Conservation (phyloP, 2,797 vertebrate genomes). For the Ptychobarbus kaznakovi region DNA sequence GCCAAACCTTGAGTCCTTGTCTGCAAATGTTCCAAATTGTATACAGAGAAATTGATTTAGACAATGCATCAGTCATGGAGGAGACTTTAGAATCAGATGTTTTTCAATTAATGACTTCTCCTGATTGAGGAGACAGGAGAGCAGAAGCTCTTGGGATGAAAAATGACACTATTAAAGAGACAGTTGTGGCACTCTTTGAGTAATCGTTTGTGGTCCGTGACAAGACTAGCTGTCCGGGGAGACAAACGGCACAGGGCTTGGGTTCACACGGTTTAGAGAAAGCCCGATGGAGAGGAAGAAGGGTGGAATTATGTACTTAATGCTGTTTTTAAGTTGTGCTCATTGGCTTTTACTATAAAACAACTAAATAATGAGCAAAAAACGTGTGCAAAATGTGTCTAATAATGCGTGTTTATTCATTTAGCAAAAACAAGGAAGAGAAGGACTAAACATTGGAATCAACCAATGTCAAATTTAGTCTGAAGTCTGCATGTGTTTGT, state of each 20-base stretch:
- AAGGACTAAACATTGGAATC: constrained; percentile 15
- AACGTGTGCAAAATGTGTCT: too few species aligned
- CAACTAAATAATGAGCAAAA: background rate
- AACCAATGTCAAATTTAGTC: constrained; percentile 28
- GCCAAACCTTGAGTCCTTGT: background rate
- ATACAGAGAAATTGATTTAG: constrained; percentile 10
- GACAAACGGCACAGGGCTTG: constrained; percentile 59
- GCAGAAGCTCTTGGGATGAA: constrained; percentile 66
- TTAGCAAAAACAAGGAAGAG: constrained; percentile 1
- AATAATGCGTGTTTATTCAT: background rate
- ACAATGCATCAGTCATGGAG: constrained; percentile 20
- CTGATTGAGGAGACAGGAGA: constrained; percentile 60
- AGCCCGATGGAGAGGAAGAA: background rate
- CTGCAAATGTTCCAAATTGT: constrained; percentile 11
- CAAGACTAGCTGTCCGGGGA: constrained; percentile 64
- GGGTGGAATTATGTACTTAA: background rate
- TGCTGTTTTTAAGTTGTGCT: constrained; percentile 4
- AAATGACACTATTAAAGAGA: constrained; percentile 76
- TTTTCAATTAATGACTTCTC: constrained; percentile 60
- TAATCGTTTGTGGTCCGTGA: constrained; percentile 71
- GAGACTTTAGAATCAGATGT: constrained; percentile 25
- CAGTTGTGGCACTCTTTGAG: constrained; percentile 74
- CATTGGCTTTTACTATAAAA: background rate
- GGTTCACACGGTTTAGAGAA: constrained; percentile 29
- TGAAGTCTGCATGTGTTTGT: constrained; percentile 11